Evolutionary conservation across 2,797 vertebrate genomes (phyloP).

Genomic region (Notoglanidium macrostoma): DNA sequence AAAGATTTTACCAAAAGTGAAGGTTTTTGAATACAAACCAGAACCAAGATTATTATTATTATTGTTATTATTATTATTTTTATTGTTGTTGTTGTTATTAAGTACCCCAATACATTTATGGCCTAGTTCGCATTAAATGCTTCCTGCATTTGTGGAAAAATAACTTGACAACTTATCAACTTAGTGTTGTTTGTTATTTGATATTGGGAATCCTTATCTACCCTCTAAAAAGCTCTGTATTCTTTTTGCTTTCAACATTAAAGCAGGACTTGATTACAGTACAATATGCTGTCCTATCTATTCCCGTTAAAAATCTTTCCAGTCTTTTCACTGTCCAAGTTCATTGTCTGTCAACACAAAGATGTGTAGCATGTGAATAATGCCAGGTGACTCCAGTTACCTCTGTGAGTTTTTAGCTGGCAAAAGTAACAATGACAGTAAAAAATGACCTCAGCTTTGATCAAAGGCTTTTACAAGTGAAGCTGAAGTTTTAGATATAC

Average conservation of each 20-base stretch:
- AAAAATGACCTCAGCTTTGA: slow-evolving; percentile 23
- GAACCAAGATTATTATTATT: neutral
- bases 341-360: slow-evolving; percentile 35
- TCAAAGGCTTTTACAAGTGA: slow-evolving; percentile 20
- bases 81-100: neutral
- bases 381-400: slow-evolving; percentile 30
- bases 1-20: neutral
- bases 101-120: neutral
- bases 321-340: slow-evolving; percentile 5
- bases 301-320: neutral
- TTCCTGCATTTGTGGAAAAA: neutral
- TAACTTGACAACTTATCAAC: slow-evolving; percentile 20
- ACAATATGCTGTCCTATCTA: slow-evolving; percentile 13
- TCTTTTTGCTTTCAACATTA: slow-evolving; percentile 16
- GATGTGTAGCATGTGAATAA: slow-evolving; percentile 26
- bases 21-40: neutral
- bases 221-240: slow-evolving; percentile 2
- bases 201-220: slow-evolving; percentile 10
- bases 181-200: slow-evolving; percentile 21
- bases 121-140: neutral
- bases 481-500: slow-evolving; percentile 19
- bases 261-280: slow-evolving; percentile 15
- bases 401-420: slow-evolving; percentile 13
- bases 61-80: neutral
- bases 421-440: slow-evolving; percentile 20